Evolutionary conservation across 2,113 vertebrate species (phyloP).

Genomic region (Sula dactylatra): DNA sequence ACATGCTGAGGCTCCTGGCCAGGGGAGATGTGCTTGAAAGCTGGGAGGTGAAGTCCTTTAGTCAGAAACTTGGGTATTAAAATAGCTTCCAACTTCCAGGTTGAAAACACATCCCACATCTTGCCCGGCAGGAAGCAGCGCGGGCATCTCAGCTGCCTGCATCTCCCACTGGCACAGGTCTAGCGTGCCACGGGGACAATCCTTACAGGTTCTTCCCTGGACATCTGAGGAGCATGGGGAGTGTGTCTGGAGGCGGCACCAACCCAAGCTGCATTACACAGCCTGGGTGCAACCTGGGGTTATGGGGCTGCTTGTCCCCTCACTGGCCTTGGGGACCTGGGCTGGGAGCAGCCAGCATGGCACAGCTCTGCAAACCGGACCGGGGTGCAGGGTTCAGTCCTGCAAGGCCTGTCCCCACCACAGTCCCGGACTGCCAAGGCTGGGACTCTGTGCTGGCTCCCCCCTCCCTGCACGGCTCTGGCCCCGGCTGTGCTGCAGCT

Average conservation of each 20-base stretch:
- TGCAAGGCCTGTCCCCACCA: neutral
- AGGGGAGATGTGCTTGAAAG: neutral
- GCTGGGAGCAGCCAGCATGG: fast-evolving
- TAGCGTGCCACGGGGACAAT: fast-evolving
- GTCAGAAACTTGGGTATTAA: neutral
- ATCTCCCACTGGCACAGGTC: neutral
- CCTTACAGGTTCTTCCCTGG: neutral
- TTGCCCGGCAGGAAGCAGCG: fast-evolving
- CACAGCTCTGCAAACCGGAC: neutral
- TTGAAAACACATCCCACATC: neutral
- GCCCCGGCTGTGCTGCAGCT: fast-evolving
- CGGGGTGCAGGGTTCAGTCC: neutral
- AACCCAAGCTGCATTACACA: neutral
- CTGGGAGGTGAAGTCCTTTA: neutral
- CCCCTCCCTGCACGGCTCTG: fast-evolving
- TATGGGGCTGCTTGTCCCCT: neutral
- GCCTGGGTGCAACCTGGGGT: fast-evolving
- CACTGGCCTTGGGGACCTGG: no score
- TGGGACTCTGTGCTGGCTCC: neutral
- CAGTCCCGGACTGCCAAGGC: fast-evolving
- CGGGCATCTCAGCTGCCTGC: neutral
- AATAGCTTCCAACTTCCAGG: neutral
- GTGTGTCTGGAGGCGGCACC: fast-evolving
- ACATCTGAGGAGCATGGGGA: fast-evolving
- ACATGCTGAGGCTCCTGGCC: neutral